Percentiles rank a stretch among this genome's conserved stretches.
phyloP scores from a whole-genome alignment of 1,140 invertebrate genomes.

The Physella acuta region DNA sequence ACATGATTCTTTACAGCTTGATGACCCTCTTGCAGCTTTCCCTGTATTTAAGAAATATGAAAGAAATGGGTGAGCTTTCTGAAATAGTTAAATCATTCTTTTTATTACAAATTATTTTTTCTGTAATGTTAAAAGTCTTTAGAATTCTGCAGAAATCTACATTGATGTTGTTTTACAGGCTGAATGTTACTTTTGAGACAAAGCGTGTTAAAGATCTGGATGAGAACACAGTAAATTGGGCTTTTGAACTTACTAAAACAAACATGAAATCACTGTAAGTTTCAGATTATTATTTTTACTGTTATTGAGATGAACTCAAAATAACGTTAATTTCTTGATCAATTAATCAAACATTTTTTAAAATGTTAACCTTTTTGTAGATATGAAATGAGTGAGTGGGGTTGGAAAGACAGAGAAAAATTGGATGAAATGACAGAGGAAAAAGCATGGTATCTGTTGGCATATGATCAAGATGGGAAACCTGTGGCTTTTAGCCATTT shows the following conservation, averaged over 20 bases:
- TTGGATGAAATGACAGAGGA: conserved; percentile 69
- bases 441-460: conserved; percentile 69
- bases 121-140: background rate
- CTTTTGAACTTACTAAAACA: conserved; percentile 67
- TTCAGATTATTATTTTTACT: too few species aligned
- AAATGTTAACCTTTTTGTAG: conserved; percentile 61
- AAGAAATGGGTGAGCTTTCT: conserved; percentile 20
- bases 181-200: conserved; percentile 59
- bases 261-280: conserved; percentile 70
- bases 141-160: background rate
- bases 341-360: too few species aligned
- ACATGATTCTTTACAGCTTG: conserved; percentile 14
- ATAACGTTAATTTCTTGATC: too few species aligned
- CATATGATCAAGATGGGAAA: conserved; percentile 58
- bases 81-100: background rate
- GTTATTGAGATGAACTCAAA: too few species aligned
- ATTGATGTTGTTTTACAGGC: conserved; percentile 37
- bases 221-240: conserved; percentile 63
- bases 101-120: background rate
- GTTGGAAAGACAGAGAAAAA: conserved; percentile 71
- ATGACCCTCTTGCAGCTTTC: conserved; percentile 16
- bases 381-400: conserved; percentile 72
- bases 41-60: conserved; percentile 24
- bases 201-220: conserved; percentile 58
- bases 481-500: conserved; percentile 76